Evolutionary conservation across 2,888 invertebrate species (phyloP).

Genomic region (Mongoloraphidia duomilia): DNA sequence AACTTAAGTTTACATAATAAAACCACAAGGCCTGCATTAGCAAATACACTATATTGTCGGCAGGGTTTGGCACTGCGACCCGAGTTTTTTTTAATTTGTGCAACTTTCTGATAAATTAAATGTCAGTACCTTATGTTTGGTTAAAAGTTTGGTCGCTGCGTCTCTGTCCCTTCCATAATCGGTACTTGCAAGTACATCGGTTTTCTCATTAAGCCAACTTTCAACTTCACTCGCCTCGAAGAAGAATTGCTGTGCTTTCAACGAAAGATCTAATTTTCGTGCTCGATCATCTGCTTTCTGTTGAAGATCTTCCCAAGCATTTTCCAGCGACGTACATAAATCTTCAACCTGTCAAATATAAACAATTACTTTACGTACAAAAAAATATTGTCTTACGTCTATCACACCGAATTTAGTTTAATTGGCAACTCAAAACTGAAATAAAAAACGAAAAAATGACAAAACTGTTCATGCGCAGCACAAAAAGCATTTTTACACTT

Average conservation of each 20-base stretch:
- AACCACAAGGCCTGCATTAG: no score
- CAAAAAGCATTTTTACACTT: not conserved
- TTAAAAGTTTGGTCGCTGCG: constrained; percentile 80
- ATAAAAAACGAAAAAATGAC: not conserved
- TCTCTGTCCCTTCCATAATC: constrained; percentile 85
- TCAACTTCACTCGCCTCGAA: constrained; percentile 87
- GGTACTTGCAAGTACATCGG: constrained; percentile 62
- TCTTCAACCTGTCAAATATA: constrained; percentile 44
- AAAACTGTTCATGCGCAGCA: not conserved
- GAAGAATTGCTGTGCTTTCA: constrained; percentile 83
- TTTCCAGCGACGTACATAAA: constrained; percentile 55
- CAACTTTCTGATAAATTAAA: no score
- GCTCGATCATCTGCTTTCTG: constrained; percentile 56
- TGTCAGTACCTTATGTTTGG: constrained; percentile 74
- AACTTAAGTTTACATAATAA: no score
- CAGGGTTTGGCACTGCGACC: no score
- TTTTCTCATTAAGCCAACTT: constrained; percentile 82
- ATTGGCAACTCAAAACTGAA: not conserved
- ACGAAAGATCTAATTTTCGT: constrained; percentile 66
- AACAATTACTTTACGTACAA: not conserved
- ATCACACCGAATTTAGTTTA: not conserved
- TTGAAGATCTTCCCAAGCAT: constrained; percentile 61
- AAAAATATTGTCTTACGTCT: no score
- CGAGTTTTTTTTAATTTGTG: not conserved
- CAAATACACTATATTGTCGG: no score